Conservation (phyloP, 2,888 invertebrate genomes). For the Atethmia centrago region DNA sequence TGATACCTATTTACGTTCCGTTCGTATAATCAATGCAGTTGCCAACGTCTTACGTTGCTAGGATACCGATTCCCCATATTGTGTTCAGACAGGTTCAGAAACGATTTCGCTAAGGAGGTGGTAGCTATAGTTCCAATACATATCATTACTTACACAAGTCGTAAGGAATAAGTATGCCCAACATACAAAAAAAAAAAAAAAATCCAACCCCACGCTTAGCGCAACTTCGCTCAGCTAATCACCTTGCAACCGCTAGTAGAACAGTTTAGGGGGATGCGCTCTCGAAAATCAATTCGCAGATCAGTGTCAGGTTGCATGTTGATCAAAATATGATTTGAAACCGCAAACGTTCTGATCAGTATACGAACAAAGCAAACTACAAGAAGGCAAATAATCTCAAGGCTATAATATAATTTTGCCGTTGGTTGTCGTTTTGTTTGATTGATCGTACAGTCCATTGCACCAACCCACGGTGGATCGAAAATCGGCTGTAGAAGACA, state of each 20-base stretch:
- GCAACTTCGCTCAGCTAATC: no score
- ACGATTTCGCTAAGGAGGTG: not conserved
- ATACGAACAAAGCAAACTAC: no score
- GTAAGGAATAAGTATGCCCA: no score
- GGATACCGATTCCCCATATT: slow-evolving; percentile 3
- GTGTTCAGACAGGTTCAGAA: not conserved
- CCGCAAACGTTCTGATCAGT: no score
- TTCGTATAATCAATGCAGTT: slow-evolving; percentile 41
- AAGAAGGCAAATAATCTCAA: not conserved
- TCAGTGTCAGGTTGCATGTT: not conserved
- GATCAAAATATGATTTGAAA: not conserved
- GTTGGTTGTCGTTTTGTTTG: not conserved
- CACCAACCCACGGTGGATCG: no score
- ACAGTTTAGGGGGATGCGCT: not conserved
- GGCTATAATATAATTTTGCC: not conserved
- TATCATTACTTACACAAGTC: no score
- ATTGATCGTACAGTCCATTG: not conserved
- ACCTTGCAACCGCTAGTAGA: not conserved
- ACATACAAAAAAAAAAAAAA: no score
- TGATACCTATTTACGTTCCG: not conserved
- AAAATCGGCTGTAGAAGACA: no score
- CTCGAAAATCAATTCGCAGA: not conserved
- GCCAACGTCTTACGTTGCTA: slow-evolving; percentile 32
- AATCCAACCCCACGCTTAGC: not conserved
- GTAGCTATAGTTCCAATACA: not conserved